Conservation (phyloP, 2,797 vertebrate species). For the Vipera ursinii region DNA sequence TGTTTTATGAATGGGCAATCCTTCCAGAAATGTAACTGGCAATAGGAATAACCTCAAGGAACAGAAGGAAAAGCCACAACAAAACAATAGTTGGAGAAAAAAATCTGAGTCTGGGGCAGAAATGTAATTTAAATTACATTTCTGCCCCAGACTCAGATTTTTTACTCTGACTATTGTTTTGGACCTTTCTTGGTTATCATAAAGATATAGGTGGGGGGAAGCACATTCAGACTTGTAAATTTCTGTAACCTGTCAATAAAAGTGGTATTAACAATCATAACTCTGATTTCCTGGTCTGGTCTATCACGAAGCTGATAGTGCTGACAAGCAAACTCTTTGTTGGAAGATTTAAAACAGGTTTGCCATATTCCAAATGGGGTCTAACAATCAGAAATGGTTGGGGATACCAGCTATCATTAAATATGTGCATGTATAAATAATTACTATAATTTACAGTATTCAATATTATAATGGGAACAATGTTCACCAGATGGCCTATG, state of each 20-base stretch:
- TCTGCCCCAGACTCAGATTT: too few relatives aligned
- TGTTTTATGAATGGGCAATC: not conserved
- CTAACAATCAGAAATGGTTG: not conserved
- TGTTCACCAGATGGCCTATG: not conserved
- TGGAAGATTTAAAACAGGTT: not conserved
- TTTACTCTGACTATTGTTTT: too few relatives aligned
- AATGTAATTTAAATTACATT: not conserved
- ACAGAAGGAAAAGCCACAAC: not conserved
- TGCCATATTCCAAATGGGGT: not conserved
- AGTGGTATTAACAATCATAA: not conserved
- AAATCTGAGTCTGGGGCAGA: not conserved
- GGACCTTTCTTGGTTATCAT: not conserved
- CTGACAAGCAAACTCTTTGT: not conserved
- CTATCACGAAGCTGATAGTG: not conserved
- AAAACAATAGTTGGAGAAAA: not conserved
- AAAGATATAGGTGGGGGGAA: not conserved
- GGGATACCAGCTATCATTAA: not conserved
- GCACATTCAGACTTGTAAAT: not conserved
- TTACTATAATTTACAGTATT: not conserved
- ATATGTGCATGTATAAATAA: not conserved
- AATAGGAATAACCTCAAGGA: not conserved
- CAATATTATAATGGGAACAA: not conserved
- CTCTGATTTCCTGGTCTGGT: not conserved
- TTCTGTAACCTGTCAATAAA: not conserved
- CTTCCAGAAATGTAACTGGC: not conserved